Evolutionary conservation across 2,888 invertebrate genomes (phyloP), one percentile per base, ranked within the genome.

Genomic region (Mesoligia furuncula): DNA sequence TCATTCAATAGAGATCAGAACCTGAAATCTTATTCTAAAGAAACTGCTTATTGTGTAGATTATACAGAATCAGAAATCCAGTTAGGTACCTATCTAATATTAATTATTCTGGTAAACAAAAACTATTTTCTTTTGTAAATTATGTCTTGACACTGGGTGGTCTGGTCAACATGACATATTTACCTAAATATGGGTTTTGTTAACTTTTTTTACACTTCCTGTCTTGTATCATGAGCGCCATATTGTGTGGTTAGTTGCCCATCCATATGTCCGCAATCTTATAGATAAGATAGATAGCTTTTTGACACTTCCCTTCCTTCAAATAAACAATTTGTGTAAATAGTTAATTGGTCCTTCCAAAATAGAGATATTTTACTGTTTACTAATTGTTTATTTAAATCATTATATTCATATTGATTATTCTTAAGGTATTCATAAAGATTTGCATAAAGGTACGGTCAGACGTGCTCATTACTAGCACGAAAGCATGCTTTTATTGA

Each of bases 311-410:
- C 84, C 73, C 31, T 31, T 31, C 31, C 31, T 31, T 31, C 75
- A 80, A 83, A 75, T 75, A 85, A 80, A 80, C 45, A 86, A 48
- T 51, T 31, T 57, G 39, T 65, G 59, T 71, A 69, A 79, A 68
- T 36, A 77, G 20, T 59, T 17, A 65, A 39, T 71, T 57, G 42
- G 36, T 17, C 51, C 31, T 82, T 65, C 51, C 9, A 69, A 71
- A 73, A 48, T 62, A 66, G 69, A 70, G 15, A 31, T 17, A 48
- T 51, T 27, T 45, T 8, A 20, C 54, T 20, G 13, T 54, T 24
- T 24, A 54, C 11, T n/a, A n/a, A 24, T 24, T 54, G 24, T 45
- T 70, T 77, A 20, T 73, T 17, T 6, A 24, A 48, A 27, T 39
- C 6, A 27, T 61, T 36, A 27, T 24, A 11, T 31, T 31, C 15